Evolutionary conservation across 2,797 vertebrate species (phyloP), one percentile per base, ranked within the genome.

Genomic region (Siniperca undulata): DNA sequence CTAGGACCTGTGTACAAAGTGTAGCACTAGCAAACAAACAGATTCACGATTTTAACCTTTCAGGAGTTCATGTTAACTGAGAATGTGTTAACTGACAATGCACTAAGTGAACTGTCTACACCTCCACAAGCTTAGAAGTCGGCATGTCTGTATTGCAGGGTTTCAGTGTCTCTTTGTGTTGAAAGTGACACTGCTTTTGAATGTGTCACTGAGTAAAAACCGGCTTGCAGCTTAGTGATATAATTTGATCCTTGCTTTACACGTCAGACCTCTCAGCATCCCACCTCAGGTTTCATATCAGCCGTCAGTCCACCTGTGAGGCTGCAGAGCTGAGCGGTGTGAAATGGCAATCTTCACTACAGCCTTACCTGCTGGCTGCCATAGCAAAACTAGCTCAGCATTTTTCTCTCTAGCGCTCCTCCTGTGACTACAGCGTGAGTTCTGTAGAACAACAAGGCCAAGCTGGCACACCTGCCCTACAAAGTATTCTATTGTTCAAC

Each of bases 401-500:
- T 55, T 91, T 92, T 90, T 77, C 68, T 80, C 53, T 74, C 30
- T 34, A 19, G 44, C 40, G 52, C 79, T 88, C 85, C 86, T 89
- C 61, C 76, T 81, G 89, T 85, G 85, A 85, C 78, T 84, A 88
- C 79, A 88, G 83, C 48, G 17, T 64, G 86, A 83, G 70, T 59
- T 81, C 80, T 87, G 86, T 89, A 81, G 72, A 84, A 87, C 84
- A 88, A 86, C 86, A 70, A 62, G 61, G 84, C 86, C 82, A 87
- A 79, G 81, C 86, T 83, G 85, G 90, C 84, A 91, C 92, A 93
- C 89, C 89, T 93, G 92, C 85, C 82, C 89, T 80, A 91, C 88
- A 86, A 88, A 91, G 22, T 82, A 81, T 69, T 79, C 72, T 83
- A 87, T 88, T 92, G 91, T 90, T 91, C 86, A 82, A 65, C 79